Percentiles rank a stretch among this genome's conserved stretches.
phyloP scores from a whole-genome alignment of 2,113 vertebrate genomes.

The Chascanopsetta lugubris region DNA sequence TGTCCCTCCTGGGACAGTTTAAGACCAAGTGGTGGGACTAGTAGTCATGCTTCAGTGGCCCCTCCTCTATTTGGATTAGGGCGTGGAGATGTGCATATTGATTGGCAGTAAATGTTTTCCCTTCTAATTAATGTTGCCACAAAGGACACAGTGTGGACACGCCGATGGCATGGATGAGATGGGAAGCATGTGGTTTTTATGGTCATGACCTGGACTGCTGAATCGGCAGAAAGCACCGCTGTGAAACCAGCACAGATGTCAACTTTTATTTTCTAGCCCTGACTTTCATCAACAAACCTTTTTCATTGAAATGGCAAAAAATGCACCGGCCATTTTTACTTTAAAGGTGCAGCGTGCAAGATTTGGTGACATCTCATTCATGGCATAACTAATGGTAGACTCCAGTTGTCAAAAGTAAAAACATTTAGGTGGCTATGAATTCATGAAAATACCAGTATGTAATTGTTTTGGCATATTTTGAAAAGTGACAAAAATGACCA shows the following conservation, averaged over 20 bases:
- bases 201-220: conserved; percentile 14
- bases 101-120: conserved; percentile 22
- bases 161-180: neutral
- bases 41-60: conserved; percentile 30
- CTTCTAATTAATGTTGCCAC: conserved; percentile 26
- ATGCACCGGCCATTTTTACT: no score
- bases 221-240: conserved; percentile 9
- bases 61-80: conserved; percentile 39
- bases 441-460: no score
- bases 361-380: no score
- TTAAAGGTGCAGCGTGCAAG: no score
- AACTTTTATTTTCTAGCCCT: neutral
- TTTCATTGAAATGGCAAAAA: no score
- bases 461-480: no score
- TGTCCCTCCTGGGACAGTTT: neutral
- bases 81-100: conserved; percentile 40
- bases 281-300: neutral
- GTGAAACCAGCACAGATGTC: neutral
- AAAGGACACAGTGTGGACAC: conserved; percentile 8
- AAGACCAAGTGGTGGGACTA: conserved; percentile 12
- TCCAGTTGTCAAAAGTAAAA: no score
- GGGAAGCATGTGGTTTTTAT: conserved; percentile 11
- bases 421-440: no score
- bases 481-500: no score
- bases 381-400: no score